Evolutionary conservation across 2,113 vertebrate species (phyloP), one percentile per base, ranked within the genome.

Genomic region (Chloroceryle aenea): DNA sequence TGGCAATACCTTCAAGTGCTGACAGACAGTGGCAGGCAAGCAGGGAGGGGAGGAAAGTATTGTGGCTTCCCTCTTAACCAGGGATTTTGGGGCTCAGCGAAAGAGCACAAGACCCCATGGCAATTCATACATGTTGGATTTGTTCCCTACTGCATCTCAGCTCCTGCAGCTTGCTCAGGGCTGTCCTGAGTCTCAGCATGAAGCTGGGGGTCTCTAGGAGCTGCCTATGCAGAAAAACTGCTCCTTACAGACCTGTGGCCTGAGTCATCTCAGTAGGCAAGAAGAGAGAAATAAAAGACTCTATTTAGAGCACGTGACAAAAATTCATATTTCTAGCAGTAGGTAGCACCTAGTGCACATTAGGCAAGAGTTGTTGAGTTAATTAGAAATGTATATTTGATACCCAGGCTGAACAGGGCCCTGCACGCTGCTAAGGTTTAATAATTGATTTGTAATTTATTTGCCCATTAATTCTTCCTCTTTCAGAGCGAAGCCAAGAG

Each of bases 391-490:
- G 96, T 96, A 89, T 75, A 95, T 97, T 96, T 82, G 95, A 92
- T 95, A 81, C 43, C 38, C 15, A 18, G 61, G 1, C 84, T 34
- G 87, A 94, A 32, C 83, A 8, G 68, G 36, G 94, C 78, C 90
- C 93, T 29, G 93, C 85, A 15, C 34, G 22, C 74, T 12, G n/a
- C 91, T 47, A 2, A 84, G 96, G 85, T 88, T 97, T 96, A 96
- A 97, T 96, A 97, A 96, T 93, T 96, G 96, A 97, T 96, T 94
- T 63, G 92, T 97, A 96, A 97, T 97, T 97, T 96, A 97, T 97
- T 96, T 97, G 96, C 94, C 89, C 96, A 97, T 97, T 96, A 95
- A 95, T 97, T 95, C 94, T 87, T 14, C 80, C 89, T 85, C 86
- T 90, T 85, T 85, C 94, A 76, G 88, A 73, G 94, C 1, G 6